Percentiles rank a stretch among this genome's conserved stretches.
phyloP scores from a whole-genome alignment of 2,797 vertebrate species.

The Chaetodon trifasciatus region DNA sequence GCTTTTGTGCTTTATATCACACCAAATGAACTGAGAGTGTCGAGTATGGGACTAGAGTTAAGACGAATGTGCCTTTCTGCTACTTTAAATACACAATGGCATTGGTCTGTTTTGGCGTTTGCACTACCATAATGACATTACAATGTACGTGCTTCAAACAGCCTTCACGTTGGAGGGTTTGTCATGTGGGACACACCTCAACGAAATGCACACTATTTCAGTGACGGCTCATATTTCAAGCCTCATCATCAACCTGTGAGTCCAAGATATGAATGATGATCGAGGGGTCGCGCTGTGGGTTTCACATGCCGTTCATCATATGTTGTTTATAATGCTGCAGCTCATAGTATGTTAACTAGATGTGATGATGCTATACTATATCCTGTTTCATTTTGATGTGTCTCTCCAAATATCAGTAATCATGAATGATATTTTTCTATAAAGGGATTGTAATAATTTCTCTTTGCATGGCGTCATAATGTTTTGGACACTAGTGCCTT shows the following conservation, averaged over 20 bases:
- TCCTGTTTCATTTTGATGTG: constrained; percentile 72
- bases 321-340: constrained; percentile 66
- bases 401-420: constrained; percentile 68
- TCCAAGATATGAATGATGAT: constrained; percentile 43
- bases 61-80: constrained; percentile 82
- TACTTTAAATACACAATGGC: constrained; percentile 68
- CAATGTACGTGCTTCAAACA: constrained; percentile 56
- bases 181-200: constrained; percentile 46
- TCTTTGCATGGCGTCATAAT: constrained; percentile 71
- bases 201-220: constrained; percentile 65
- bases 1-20: constrained; percentile 57
- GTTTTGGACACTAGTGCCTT: constrained; percentile 88
- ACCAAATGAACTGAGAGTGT: constrained; percentile 57
- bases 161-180: constrained; percentile 54
- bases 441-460: constrained; percentile 62
- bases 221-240: constrained; percentile 64
- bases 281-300: constrained; percentile 40
- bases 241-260: constrained; percentile 55
- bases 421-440: constrained; percentile 73
- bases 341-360: constrained; percentile 65
- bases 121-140: constrained; percentile 75
- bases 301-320: constrained; percentile 41
- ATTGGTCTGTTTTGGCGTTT: constrained; percentile 75
- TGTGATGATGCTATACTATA: constrained; percentile 63
- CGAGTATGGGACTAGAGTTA: constrained; percentile 36